Evolutionary conservation across 2,797 vertebrate genomes (phyloP).

Genomic region (Cynopterus sphinx): DNA sequence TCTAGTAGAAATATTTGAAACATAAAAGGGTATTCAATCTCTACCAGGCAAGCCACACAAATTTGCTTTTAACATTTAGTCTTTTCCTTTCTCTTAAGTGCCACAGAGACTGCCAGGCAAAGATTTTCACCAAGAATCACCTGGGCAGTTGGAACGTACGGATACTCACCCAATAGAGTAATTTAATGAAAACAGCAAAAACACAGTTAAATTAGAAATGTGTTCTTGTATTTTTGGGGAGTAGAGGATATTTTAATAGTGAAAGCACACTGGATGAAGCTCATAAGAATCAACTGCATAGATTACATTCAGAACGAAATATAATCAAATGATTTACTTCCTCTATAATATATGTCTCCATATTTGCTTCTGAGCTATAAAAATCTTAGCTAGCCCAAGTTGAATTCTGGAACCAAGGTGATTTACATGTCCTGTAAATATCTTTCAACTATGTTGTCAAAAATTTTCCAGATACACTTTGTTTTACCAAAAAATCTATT

Average conservation of each 20-base stretch:
- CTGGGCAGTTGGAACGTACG: background rate
- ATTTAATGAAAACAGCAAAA: slow-evolving; percentile 20
- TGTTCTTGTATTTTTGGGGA: background rate
- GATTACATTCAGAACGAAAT: background rate
- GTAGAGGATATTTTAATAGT: background rate
- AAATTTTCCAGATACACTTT: slow-evolving; percentile 47
- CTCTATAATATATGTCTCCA: background rate
- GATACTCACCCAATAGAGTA: background rate
- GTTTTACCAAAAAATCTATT: slow-evolving; percentile 52
- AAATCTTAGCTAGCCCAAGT: background rate
- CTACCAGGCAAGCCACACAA: background rate
- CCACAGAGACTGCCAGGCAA: background rate
- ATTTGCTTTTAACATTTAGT: background rate
- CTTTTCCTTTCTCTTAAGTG: background rate
- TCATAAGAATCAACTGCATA: background rate
- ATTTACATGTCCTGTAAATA: background rate
- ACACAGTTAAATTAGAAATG: background rate
- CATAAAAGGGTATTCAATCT: background rate
- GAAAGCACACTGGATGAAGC: background rate
- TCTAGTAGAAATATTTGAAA: background rate
- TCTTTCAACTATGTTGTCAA: slow-evolving; percentile 11
- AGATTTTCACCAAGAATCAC: background rate
- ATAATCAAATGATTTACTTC: slow-evolving; percentile 12
- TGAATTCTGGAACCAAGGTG: background rate
- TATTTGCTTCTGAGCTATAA: background rate